A percentile compares a stretch with the other conserved stretches of the same genome.
These are phyloP conservation scores for Drosophila ochracea DNA, from an alignment of 2,888 invertebrate genomes.

Conservation along the genomic window DNA sequence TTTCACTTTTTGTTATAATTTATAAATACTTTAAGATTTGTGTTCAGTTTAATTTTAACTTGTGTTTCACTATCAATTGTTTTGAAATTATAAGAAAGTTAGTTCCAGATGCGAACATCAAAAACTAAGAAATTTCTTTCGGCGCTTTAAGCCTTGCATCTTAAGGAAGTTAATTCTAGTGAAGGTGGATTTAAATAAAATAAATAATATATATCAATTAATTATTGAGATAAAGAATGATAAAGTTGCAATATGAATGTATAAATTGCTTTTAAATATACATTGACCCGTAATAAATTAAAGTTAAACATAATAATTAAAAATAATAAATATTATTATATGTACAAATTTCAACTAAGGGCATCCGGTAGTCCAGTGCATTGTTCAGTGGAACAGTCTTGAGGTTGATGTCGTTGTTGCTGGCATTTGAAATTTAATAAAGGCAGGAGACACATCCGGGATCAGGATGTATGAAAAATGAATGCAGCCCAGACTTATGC, in stretches of 20 bases:
- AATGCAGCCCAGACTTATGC: constrained; percentile 62
- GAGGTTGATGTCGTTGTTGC: constrained; percentile 26
- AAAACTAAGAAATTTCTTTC: background rate
- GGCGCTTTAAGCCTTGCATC: background rate
- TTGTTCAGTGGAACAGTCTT: background rate
- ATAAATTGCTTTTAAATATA: too few relatives aligned
- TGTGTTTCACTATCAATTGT: background rate
- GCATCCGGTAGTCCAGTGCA: constrained; percentile 2
- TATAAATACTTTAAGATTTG: background rate
- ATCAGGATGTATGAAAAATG: constrained; percentile 71
- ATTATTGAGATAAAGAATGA: background rate
- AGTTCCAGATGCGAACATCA: background rate
- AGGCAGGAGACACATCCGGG: constrained; percentile 44
- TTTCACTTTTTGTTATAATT: background rate
- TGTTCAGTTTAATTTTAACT: background rate
- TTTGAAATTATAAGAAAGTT: background rate
- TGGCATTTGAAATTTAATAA: constrained; percentile 65
- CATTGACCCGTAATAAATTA: background rate
- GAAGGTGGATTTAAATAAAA: background rate
- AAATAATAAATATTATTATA: background rate
- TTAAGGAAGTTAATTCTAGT: background rate
- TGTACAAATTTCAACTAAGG: background rate
- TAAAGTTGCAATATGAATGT: background rate
- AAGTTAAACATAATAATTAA: background rate
- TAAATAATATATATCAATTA: background rate